Base-by-base conservation (phyloP, 2,797 vertebrate species). In the Sarcoramphus papa region DNA sequence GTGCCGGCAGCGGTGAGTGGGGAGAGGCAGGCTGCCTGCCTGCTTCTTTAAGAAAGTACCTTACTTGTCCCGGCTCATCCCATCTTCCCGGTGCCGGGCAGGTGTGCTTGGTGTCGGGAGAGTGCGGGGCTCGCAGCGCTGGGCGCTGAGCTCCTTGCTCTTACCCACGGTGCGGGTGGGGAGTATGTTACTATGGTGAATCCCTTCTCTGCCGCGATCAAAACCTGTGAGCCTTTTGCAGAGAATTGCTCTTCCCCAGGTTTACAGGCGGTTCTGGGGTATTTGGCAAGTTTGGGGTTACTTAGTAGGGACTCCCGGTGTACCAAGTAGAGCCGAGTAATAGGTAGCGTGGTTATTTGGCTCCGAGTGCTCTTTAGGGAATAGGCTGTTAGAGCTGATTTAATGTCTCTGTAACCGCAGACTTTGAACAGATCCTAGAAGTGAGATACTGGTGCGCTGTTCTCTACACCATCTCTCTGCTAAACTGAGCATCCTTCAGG, bases 401-500 rank as follows among this genome's bases (percentile, higher is more conserved):
- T 65, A 54, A 41, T 31, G 70, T 76, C 92, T 65, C 50, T 28
- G 57, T 57, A 57, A 74, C 72, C 23, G n/a, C 84, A 79, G 85
- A 90, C 82, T 96, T 91, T n/a, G 80, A 83, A 41, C 23, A 67
- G 83, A 83, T 88, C 30, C 84, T 57, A 2, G 56, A 90, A 92
- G 92, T 68, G 95, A 96, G 95, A 88, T 78, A 12, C 81, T 59
- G 90, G 80, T 64, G 88, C 31, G 60, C 80, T 77, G 74, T 84
- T 81, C 89, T 59, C 75, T 76, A 23, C 91, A 93, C 82, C 95
- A 83, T 94, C 95, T 87, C 92, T 94, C 83, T 95, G 80, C 82
- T 90, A 69, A 96, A 69, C 94, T 90, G 85, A 96, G 91, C 90
- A 95, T 95, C 94, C 94, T 95, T 96, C 88, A 95, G 84, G 93